A percentile compares a stretch with the other conserved stretches of the same genome.
Conservation (phyloP, 1,140 invertebrate species). For the Atta colombica region DNA sequence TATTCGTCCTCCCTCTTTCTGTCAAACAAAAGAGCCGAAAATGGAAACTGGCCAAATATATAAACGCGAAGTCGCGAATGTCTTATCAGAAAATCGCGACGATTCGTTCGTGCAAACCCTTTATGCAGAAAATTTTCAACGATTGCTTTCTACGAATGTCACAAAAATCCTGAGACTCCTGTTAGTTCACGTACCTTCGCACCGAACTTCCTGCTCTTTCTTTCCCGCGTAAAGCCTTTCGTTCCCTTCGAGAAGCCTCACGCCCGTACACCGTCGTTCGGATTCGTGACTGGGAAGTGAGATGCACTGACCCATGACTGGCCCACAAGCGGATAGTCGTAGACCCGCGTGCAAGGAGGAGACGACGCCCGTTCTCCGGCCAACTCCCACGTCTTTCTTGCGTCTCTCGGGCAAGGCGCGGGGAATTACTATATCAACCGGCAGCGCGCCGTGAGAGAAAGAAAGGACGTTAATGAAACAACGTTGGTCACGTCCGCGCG, state of each 20-base stretch:
- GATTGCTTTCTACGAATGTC: not conserved
- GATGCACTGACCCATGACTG: conserved; percentile 85
- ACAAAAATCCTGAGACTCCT: not conserved
- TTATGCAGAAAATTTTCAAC: not conserved
- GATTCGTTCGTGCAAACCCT: not conserved
- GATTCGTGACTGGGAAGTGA: conserved; percentile 85
- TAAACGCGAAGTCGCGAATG: not conserved
- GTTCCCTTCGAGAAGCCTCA: conserved; percentile 64
- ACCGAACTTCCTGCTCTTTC: conserved; percentile 64
- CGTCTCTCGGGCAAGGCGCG: conserved; percentile 51
- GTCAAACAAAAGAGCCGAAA: conserved; percentile 46
- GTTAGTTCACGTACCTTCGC: conserved; percentile 6
- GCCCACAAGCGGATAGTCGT: conserved; percentile 77
- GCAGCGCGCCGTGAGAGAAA: conserved; percentile 74
- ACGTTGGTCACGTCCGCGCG: conserved; percentile 72
- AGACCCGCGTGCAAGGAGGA: conserved; percentile 70
- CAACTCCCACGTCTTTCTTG: conserved; percentile 76
- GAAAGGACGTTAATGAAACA: conserved; percentile 74
- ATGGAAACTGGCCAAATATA: conserved; percentile 4
- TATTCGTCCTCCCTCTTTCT: not conserved
- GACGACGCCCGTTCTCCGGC: conserved; percentile 80
- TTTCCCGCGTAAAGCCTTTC: conserved; percentile 59
- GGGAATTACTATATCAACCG: conserved; percentile 73
- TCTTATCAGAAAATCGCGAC: conserved; percentile 5
- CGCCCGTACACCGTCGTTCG: conserved; percentile 67